Base-by-base conservation (phyloP, 35 echinoderm and acorn worm genomes). In the Heliocidaris tuberculata region DNA sequence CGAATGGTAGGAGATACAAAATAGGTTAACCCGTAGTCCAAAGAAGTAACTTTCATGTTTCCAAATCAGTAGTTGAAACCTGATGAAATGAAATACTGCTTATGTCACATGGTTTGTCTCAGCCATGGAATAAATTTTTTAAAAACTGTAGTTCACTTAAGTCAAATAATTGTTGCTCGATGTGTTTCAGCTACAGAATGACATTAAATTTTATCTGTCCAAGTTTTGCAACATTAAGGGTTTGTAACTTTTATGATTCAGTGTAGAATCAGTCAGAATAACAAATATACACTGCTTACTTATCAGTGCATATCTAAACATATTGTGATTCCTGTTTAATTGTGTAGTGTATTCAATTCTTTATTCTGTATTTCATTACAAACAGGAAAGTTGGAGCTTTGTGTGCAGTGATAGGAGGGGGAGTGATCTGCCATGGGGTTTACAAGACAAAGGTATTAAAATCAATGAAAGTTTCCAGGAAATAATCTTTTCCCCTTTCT, bases 301-400 rank as follows among this genome's bases (percentile, higher is more conserved):
- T 86, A 21, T n/a, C 15, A 48, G 35, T 35, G 31, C 31, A 47
- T n/a, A 89, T 32, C 19, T 48, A 9, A 4, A 42, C 32, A 89
- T 11, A 48, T 32, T 32, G 86, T 31, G 86, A 24, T 8, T 17
- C 0, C 47, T 47, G 47, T 17, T 9, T 89, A 2, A 31, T 24
- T 47, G 29, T 89, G 5, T 11, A 21, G 47, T 17, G 29, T 7
- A 88, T 11, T 32, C 30, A 88, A 7, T 47, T 47, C 2, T 89
- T 89, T 89, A 47, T 48, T 89, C 13, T 27, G 2, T 89, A 0
- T 42, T 35, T 48, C 10, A 15, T 89, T 48, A 89, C 32, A 42
- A 89, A 32, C 30, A 89, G 87, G 29, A 89, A 48, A 48, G 47
- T 89, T 89, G 87, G 87, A 89, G 87, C 87, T 17, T 32, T 48